Evolutionary conservation across 2,113 vertebrate genomes (phyloP), one percentile per base, ranked within the genome.

Genomic region (Smithornis capensis): DNA sequence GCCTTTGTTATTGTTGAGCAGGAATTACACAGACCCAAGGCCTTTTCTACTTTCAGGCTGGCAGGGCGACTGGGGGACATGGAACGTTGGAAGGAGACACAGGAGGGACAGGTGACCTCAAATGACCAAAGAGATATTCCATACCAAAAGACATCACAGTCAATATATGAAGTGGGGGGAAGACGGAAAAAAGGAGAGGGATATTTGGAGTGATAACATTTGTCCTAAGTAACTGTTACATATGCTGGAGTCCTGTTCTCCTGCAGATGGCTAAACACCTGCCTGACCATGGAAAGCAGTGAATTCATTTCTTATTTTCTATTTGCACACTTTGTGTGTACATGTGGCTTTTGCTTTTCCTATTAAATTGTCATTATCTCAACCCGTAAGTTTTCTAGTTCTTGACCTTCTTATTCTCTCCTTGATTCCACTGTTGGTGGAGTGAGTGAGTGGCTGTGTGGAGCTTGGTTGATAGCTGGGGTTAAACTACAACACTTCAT

Each of bases 181-280:
- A 9, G 13, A 37, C 65, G 59, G 16, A 23, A 67, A 52, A 44
- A 44, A 44, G 44, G 15, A 0, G 0, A 10, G 5, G 7, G 38
- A 45, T 2, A 2, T 65, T 38, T 45, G 28, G 8, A 38, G 28
- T 14, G 19, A 8, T 29, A 10, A 3, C 4, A 1, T 16, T 59
- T 74, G 6, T 37, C 52, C 10, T 18, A 24, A 57, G 27, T 33
- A 33, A 33, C 7, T 0, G 0, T 14, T 29, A 19, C 0, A 1
- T 2, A 2, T 15, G 14, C 22, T 52, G 42, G 31, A 12, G 1
- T 22, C 14, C 22, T 50, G 53, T 13, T 45, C 16, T 52, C 16
- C 7, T 44, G 16, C n/a, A 74, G 23, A 25, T 25, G 33, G 15
- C 28, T 68, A 45, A 52, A 68, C 10, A 6, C 10, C 53, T 29